These are phyloP conservation scores for Digitonthophagus gazella DNA, from an alignment of 2,888 invertebrate species.

Conservation along the genomic window DNA sequence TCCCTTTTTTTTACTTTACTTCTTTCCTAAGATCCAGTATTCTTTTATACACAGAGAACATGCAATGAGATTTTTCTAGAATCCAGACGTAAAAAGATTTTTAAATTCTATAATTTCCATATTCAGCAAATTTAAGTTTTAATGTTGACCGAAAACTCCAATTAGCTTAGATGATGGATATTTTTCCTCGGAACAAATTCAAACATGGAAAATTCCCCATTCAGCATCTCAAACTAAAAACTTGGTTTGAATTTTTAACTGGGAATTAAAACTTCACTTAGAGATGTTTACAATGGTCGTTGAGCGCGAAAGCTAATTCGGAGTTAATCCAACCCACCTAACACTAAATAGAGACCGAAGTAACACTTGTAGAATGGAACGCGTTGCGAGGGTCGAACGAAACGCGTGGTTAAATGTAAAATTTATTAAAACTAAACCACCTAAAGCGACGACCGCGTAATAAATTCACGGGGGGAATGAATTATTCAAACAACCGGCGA, in stretches of 20 bases:
- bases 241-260: not conserved
- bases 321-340: not conserved
- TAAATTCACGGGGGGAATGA: not conserved
- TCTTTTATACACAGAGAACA: not conserved
- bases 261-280: not conserved
- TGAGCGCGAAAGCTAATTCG: not conserved
- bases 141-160: not conserved
- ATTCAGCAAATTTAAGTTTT: not conserved
- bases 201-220: not conserved
- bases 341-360: too few species aligned
- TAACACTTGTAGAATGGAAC: not conserved
- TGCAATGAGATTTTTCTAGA: not conserved
- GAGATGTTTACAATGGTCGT: not conserved
- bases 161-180: not conserved
- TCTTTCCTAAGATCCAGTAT: not conserved
- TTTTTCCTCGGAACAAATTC: not conserved
- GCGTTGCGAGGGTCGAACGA: not conserved
- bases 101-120: not conserved
- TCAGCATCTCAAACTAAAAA: not conserved
- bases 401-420: too few species aligned
- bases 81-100: too few species aligned
- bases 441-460: not conserved
- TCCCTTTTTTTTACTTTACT: not conserved
- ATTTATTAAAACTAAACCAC: not conserved
- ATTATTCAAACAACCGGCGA: not conserved